These are phyloP conservation scores for Pedicia rivosa DNA, from an alignment of 2,888 invertebrate genomes.

Conservation along the genomic window DNA sequence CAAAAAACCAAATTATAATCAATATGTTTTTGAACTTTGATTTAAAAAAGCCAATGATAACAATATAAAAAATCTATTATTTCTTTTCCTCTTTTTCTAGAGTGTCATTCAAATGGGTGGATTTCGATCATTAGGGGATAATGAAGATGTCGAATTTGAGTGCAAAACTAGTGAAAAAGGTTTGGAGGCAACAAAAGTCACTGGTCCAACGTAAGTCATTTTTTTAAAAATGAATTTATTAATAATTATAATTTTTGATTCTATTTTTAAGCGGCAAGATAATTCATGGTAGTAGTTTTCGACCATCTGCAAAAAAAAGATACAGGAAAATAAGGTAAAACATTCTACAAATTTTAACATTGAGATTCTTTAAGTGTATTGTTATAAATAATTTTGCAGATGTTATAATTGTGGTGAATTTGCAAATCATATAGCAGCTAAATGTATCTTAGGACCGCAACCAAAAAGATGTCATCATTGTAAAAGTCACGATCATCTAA, in stretches of 20 bases:
- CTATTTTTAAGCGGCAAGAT: too few relatives aligned
- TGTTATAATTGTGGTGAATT: constrained; percentile 91
- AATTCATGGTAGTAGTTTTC: constrained; percentile 61
- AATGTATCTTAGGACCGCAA: constrained; percentile 74
- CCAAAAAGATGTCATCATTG: constrained; percentile 86
- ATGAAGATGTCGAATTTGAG: constrained; percentile 78
- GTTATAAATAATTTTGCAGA: constrained; percentile 31
- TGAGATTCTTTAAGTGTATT: background rate
- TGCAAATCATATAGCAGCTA: constrained; percentile 82
- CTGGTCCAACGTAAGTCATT: constrained; percentile 58
- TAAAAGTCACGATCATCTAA: constrained; percentile 74
- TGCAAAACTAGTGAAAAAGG: constrained; percentile 73
- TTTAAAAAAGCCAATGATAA: too few relatives aligned
- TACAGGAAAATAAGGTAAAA: constrained; percentile 67
- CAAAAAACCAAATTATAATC: too few relatives aligned
- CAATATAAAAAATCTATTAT: too few relatives aligned
- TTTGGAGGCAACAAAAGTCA: constrained; percentile 70
- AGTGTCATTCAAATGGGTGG: constrained; percentile 84
- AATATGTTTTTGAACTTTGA: too few relatives aligned
- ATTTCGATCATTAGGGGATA: constrained; percentile 69
- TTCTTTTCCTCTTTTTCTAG: constrained; percentile 34
- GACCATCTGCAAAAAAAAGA: constrained; percentile 67
- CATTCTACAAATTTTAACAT: background rate
- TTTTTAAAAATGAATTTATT: too few relatives aligned
- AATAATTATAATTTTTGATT: too few relatives aligned